Conservation (phyloP, 1,140 invertebrate genomes). For the Euura saliciscinereae region DNA sequence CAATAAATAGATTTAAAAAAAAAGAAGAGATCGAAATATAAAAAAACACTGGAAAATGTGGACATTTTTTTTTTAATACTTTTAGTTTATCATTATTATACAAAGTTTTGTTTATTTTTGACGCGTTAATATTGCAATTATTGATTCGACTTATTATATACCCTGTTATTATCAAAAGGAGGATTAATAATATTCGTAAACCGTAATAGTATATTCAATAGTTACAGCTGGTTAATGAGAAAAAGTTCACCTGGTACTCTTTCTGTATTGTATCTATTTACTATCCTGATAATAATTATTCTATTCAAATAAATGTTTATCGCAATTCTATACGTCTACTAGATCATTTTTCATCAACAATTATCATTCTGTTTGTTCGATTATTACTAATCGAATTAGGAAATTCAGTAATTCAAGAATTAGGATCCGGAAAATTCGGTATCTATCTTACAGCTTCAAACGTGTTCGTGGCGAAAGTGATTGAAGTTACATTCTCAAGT, state of each 20-base stretch:
- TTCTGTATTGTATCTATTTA: slow-evolving; percentile 52
- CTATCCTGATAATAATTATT: slow-evolving; percentile 47
- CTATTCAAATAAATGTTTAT: slow-evolving; percentile 54
- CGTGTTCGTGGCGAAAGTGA: no score
- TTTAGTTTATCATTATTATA: background rate
- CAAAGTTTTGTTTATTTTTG: background rate
- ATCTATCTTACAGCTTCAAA: no score
- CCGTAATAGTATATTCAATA: background rate
- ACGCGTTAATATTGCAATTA: background rate
- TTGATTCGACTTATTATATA: background rate
- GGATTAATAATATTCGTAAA: background rate
- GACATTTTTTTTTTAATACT: background rate
- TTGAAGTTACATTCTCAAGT: no score
- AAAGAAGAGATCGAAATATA: background rate
- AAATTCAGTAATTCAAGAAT: no score
- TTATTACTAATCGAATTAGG: no score
- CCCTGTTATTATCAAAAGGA: background rate
- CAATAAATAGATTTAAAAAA: no score
- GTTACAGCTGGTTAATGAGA: slow-evolving; percentile 9
- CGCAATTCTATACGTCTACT: slow-evolving; percentile 23
- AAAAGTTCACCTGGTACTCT: slow-evolving; percentile 44
- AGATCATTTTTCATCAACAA: no score
- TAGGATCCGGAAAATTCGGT: no score
- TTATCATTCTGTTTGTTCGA: no score
- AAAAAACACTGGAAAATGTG: background rate